Percentiles rank a stretch among this genome's conserved stretches.
Evolutionary conservation across 2,113 vertebrate species (phyloP).

Genomic region (Ahaetulla prasina): DNA sequence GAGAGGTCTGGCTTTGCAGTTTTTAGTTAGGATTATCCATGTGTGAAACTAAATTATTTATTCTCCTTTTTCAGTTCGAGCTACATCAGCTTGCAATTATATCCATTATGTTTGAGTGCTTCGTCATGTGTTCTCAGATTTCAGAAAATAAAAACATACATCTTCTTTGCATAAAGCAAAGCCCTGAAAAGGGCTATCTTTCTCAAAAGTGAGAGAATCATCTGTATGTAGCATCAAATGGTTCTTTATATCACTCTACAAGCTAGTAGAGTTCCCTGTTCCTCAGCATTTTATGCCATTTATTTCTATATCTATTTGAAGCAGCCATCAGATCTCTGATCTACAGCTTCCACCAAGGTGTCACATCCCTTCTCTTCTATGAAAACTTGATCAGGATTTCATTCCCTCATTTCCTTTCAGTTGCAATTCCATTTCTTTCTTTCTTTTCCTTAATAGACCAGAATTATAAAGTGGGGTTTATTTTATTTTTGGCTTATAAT

Average conservation of each 20-base stretch:
- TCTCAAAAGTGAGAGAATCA: not conserved
- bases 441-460: not conserved
- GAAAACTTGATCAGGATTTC: not conserved
- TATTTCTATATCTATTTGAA: not conserved
- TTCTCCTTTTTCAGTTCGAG: slow-evolving; percentile 60
- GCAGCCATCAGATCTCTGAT: not conserved
- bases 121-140: slow-evolving; percentile 60
- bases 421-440: not conserved
- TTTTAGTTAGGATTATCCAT: slow-evolving; percentile 68
- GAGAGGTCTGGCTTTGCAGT: slow-evolving; percentile 69
- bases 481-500: not conserved
- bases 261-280: not conserved
- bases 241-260: not conserved
- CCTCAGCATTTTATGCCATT: not conserved
- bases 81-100: slow-evolving; percentile 71
- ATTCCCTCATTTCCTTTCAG: not conserved
- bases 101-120: slow-evolving; percentile 70
- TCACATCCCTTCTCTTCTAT: not conserved
- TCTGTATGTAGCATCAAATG: not conserved
- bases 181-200: slow-evolving; percentile 12
- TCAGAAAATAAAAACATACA: slow-evolving; percentile 53
- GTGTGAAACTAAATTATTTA: slow-evolving; percentile 77
- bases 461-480: not conserved
- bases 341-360: not conserved
- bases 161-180: slow-evolving; percentile 38